A percentile compares a stretch with the other conserved stretches of the same genome.
These are phyloP conservation scores for Trachurus trachurus DNA, from an alignment of 2,797 vertebrate genomes.

Conservation along the genomic window DNA sequence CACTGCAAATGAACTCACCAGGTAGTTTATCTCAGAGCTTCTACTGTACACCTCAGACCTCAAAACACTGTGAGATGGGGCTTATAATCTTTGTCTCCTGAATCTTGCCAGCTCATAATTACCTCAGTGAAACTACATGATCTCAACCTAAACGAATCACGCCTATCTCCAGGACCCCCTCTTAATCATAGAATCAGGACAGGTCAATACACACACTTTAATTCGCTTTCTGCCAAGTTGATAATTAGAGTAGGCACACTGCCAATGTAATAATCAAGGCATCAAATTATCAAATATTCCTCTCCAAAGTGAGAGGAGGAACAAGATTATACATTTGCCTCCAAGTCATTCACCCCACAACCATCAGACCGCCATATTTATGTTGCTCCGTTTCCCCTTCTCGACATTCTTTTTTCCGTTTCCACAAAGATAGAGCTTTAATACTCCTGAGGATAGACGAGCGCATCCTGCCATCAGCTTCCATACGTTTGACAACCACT, in stretches of 20 bases:
- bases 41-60: slow-evolving; percentile 22
- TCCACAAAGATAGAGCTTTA: slow-evolving; percentile 1
- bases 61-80: neutral
- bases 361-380: slow-evolving; percentile 1
- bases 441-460: neutral
- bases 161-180: slow-evolving; percentile 29
- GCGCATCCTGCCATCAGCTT: neutral
- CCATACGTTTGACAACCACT: neutral
- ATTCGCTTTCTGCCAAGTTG: slow-evolving; percentile 43
- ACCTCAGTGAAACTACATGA: slow-evolving; percentile 29
- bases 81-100: neutral
- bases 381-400: slow-evolving; percentile 9
- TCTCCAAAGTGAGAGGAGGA: neutral
- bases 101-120: slow-evolving; percentile 17
- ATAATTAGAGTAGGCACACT: slow-evolving; percentile 49
- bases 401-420: slow-evolving; percentile 7
- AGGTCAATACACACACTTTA: slow-evolving; percentile 34
- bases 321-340: slow-evolving; percentile 13
- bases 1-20: neutral
- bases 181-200: slow-evolving; percentile 49
- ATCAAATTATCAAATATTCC: slow-evolving; percentile 53
- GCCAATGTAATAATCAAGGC: slow-evolving; percentile 39
- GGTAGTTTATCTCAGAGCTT: neutral
- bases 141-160: slow-evolving; percentile 31
- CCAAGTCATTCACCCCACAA: neutral